Conservation (phyloP, 2,797 vertebrate species). For the Potorous gilbertii region DNA sequence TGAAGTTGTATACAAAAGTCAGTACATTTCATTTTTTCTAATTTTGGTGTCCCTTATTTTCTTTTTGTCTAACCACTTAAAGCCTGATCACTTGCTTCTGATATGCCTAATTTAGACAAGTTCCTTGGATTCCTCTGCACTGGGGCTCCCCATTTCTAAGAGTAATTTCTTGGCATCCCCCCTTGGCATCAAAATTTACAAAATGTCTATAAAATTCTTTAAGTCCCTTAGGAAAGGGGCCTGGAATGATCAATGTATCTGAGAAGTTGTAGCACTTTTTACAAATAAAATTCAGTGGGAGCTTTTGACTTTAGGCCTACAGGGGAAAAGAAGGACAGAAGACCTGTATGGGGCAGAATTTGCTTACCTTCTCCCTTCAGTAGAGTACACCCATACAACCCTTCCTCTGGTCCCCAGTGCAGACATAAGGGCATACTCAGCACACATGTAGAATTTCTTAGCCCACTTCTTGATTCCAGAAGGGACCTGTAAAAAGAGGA, state of each 20-base stretch:
- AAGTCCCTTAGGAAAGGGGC: neutral
- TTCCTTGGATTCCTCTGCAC: neutral
- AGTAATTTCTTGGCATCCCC: neutral
- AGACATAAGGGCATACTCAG: neutral
- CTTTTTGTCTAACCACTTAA: constrained; percentile 19
- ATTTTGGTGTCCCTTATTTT: neutral
- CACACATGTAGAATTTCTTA: neutral
- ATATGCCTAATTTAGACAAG: neutral
- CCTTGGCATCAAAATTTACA: constrained; percentile 12
- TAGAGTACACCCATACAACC: constrained; percentile 54
- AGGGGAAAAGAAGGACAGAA: constrained; percentile 11
- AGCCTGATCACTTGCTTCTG: neutral
- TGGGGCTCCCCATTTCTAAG: neutral
- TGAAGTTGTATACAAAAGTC: neutral
- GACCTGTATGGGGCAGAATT: constrained; percentile 45
- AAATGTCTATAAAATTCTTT: constrained; percentile 22
- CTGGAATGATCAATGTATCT: constrained; percentile 25
- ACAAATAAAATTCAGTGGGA: constrained; percentile 4
- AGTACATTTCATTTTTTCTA: neutral
- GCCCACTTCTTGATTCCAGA: neutral
- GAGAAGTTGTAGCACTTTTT: constrained; percentile 18
- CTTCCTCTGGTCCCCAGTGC: constrained; percentile 36
- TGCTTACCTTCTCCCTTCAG: constrained; percentile 31
- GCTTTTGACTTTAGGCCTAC: constrained; percentile 31
- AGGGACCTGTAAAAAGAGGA: constrained; percentile 26